phyloP scores from a whole-genome alignment of 1,140 invertebrate species.

The Diabrotica undecimpunctata region DNA sequence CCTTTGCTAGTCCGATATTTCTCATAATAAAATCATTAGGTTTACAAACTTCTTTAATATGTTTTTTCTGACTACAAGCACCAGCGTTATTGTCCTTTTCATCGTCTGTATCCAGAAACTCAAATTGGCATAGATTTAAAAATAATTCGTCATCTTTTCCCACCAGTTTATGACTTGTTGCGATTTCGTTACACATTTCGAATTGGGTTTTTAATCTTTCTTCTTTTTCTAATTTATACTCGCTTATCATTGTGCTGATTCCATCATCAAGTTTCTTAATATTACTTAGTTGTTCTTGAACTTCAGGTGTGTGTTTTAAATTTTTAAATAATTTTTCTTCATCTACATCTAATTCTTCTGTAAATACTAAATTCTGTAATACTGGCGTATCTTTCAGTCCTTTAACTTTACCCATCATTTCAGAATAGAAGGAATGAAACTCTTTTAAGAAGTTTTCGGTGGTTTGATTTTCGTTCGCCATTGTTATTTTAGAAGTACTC shows the following conservation, averaged over 20 bases:
- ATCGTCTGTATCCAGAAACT: not conserved
- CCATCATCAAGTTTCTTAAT: slow-evolving; percentile 9
- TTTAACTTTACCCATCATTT: slow-evolving; percentile 11
- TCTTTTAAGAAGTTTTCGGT: slow-evolving; percentile 10
- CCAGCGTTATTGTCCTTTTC: not conserved
- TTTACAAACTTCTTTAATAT: not conserved
- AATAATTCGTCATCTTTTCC: slow-evolving; percentile 8
- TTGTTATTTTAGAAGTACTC: slow-evolving; percentile 4
- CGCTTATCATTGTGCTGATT: slow-evolving; percentile 3
- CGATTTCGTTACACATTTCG: slow-evolving; percentile 12
- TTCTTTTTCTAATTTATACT: slow-evolving; percentile 6
- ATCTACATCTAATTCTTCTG: not conserved
- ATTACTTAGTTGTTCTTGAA: not conserved
- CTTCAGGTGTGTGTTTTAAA: slow-evolving; percentile 10
- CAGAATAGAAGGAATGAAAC: slow-evolving; percentile 9
- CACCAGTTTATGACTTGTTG: not conserved
- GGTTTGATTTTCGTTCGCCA: slow-evolving; percentile 7
- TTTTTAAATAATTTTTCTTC: slow-evolving; percentile 12
- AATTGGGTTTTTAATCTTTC: slow-evolving; percentile 9
- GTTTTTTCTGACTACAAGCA: not conserved
- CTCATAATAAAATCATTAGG: slow-evolving; percentile 1
- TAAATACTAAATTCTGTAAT: not conserved
- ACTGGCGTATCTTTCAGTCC: not conserved
- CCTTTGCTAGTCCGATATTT: slow-evolving; percentile 4
- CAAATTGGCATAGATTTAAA: slow-evolving; percentile 10